Evolutionary conservation across 2,797 vertebrate genomes (phyloP).

Genomic region (Cichlasoma orientale): DNA sequence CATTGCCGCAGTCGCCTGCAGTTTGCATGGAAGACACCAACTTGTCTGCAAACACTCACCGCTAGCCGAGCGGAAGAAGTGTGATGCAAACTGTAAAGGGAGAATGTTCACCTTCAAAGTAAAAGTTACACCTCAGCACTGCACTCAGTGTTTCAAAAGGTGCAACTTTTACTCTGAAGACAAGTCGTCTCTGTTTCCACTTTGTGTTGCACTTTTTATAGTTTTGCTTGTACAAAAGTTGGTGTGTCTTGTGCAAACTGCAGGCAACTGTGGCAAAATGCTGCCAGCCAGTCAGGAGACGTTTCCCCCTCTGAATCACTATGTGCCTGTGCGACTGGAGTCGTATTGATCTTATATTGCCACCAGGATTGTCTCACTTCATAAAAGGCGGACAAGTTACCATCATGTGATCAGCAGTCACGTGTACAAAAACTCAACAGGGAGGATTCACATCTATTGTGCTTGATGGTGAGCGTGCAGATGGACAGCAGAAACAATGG

Average conservation of each 20-base stretch:
- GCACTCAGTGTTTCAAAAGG: neutral
- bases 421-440: neutral
- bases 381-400: too few relatives aligned
- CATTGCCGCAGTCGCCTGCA: neutral
- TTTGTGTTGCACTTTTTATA: neutral
- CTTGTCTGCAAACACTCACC: neutral
- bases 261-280: neutral
- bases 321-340: neutral
- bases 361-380: too few relatives aligned
- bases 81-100: neutral
- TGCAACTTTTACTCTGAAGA: too few relatives aligned
- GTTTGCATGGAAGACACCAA: neutral
- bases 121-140: accelerated
- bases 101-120: neutral
- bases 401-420: neutral
- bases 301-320: too few relatives aligned
- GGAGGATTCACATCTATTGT: neutral
- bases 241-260: neutral
- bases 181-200: too few relatives aligned
- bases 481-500: accelerated
- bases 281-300: too few relatives aligned
- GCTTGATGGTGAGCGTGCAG: neutral
- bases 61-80: neutral
- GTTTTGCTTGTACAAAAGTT: neutral
- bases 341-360: neutral